These are phyloP conservation scores for Archips crataeganus DNA, from an alignment of 2,888 invertebrate species.

Conservation along the genomic window DNA sequence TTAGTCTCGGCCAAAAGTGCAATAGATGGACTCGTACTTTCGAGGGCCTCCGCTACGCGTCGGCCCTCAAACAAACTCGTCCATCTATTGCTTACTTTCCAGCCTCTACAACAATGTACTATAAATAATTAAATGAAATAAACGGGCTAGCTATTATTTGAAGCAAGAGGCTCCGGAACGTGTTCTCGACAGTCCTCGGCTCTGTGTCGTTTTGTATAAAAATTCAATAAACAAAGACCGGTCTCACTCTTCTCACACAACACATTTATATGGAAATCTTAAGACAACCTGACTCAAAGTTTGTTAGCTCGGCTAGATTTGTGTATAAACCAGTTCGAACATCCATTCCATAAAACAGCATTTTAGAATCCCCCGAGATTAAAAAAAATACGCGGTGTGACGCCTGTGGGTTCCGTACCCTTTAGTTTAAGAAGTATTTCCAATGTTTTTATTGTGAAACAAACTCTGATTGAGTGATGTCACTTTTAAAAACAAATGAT, in stretches of 20 bases:
- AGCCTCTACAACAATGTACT: no score
- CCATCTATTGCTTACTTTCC: no score
- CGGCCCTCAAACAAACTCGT: no score
- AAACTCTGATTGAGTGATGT: neutral
- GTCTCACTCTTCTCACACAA: constrained; percentile 56
- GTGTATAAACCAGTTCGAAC: constrained; percentile 48
- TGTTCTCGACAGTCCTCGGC: constrained; percentile 3
- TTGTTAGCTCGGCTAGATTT: constrained; percentile 46
- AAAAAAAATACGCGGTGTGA: neutral
- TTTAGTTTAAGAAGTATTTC: neutral
- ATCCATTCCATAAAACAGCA: constrained; percentile 45
- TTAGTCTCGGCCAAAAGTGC: no score
- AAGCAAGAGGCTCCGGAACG: constrained; percentile 9
- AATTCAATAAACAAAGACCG: constrained; percentile 66
- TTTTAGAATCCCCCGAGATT: constrained; percentile 42
- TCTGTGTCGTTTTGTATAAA: constrained; percentile 47
- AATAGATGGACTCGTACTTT: no score
- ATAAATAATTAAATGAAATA: neutral
- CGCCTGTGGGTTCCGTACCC: constrained; percentile 26
- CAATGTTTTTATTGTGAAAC: neutral
- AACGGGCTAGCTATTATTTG: neutral
- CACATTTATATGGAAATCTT: constrained; percentile 69
- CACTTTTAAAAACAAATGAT: neutral
- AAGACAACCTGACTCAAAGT: constrained; percentile 48
- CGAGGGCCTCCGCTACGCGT: no score